Evolutionary conservation across 1,140 invertebrate species (phyloP).

Genomic region (Aethina tumida): DNA sequence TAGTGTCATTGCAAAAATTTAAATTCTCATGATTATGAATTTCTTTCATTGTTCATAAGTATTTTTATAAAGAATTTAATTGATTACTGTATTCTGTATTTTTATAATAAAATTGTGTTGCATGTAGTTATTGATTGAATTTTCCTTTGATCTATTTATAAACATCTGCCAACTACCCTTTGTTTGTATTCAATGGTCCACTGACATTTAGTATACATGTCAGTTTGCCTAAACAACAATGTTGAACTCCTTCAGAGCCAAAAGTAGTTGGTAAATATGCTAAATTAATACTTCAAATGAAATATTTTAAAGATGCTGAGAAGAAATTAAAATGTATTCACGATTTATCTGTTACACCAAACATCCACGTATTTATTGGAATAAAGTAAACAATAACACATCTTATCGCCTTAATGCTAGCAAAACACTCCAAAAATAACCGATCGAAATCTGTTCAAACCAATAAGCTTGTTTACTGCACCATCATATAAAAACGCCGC

Average conservation of each 20-base stretch:
- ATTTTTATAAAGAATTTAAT: slow-evolving; percentile 34
- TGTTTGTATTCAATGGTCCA: slow-evolving; percentile 18
- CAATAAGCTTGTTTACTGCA: too few relatives aligned
- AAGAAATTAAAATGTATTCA: too few relatives aligned
- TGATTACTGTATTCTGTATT: slow-evolving; percentile 34
- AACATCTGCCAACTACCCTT: slow-evolving; percentile 9
- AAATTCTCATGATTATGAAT: slow-evolving; percentile 9
- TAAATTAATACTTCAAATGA: slow-evolving; percentile 6
- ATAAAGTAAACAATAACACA: too few relatives aligned
- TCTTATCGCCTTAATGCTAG: too few relatives aligned
- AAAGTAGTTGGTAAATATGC: slow-evolving; percentile 24
- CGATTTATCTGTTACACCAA: too few relatives aligned
- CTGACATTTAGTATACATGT: slow-evolving; percentile 9
- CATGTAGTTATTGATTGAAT: slow-evolving; percentile 23
- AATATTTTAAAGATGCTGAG: too few relatives aligned
- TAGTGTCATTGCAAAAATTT: slow-evolving; percentile 11
- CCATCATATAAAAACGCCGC: too few relatives aligned
- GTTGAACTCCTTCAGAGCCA: slow-evolving; percentile 22
- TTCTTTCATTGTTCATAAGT: slow-evolving; percentile 27
- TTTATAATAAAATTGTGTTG: slow-evolving; percentile 34
- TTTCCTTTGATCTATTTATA: slow-evolving; percentile 12
- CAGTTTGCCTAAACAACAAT: slow-evolving; percentile 14
- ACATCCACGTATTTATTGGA: too few relatives aligned
- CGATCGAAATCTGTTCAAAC: too few relatives aligned
- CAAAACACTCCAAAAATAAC: too few relatives aligned